Conservation (phyloP, 2,113 vertebrate genomes). For the Menidia beryllina region DNA sequence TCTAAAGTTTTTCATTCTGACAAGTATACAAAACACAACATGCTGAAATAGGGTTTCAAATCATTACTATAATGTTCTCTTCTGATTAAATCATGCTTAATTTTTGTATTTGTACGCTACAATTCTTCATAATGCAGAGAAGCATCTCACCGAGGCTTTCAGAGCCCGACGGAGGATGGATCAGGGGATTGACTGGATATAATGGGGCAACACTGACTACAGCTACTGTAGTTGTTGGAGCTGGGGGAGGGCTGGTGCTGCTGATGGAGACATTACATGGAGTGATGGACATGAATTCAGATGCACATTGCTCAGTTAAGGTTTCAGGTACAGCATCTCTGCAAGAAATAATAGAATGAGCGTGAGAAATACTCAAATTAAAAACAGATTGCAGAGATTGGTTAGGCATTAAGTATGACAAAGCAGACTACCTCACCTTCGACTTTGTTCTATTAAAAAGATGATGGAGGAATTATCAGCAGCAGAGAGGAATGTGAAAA, state of each 20-base stretch:
- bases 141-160: conserved; percentile 51
- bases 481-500: conserved; percentile 44
- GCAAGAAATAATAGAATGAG: neutral
- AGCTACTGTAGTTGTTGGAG: conserved; percentile 10
- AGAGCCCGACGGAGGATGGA: conserved; percentile 28
- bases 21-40: too few species aligned
- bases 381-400: neutral
- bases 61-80: too few species aligned
- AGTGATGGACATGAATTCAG: conserved; percentile 19
- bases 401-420: neutral
- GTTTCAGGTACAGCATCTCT: conserved; percentile 41
- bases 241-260: conserved; percentile 13
- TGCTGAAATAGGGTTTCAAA: too few species aligned
- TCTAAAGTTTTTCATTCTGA: neutral
- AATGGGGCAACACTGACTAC: conserved; percentile 21
- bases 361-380: neutral
- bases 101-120: conserved; percentile 2
- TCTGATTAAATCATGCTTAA: neutral
- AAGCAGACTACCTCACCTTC: conserved; percentile 62
- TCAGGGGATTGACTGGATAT: conserved; percentile 38
- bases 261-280: conserved; percentile 16
- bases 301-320: conserved; percentile 16
- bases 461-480: conserved; percentile 37
- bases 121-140: conserved; percentile 1
- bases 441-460: conserved; percentile 22